Base-by-base conservation (phyloP, 1,140 invertebrate genomes). In the Drosophila nebulosa region DNA sequence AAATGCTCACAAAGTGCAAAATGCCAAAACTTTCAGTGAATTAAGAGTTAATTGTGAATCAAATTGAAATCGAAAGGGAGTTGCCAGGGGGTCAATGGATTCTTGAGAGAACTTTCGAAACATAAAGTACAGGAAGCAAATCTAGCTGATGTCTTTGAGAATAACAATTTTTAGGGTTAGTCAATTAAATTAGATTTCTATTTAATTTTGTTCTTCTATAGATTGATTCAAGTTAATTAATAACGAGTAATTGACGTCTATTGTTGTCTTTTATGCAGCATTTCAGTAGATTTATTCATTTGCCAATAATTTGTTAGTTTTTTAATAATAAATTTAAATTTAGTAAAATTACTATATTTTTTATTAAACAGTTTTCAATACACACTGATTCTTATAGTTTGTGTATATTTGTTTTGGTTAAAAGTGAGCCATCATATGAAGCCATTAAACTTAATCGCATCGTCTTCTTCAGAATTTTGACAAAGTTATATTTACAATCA, bases 31-130 rank as follows among this genome's bases (percentile, higher is more conserved):
- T 62, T 66, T 30, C 58, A 35, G 22, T 36, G 30, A 86, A 68
- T 56, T 70, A 39, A 67, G 58, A 32, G 16, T 46, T 46, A 46
- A 46, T 46, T 73, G 69, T 27, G 27, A 55, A 12, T 2, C 14
- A 16, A 83, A 67, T 50, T 69, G 35, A 79, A 77, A 73, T 55
- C 56, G 62, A 84, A 84, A 85, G 61, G 57, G 39, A 53, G 27
- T 63, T 30, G 26, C 3, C 64, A 57, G 2, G 62, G 62, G 63
- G 71, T 78, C 81, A 88, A 69, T 81, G 74, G 18, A 69, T 77
- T 74, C 58, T 46, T 57, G 26, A 9, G 35, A 59, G 27, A 64
- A 68, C 30, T 56, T 52, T 22, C 46, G 42, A 55, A 39, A 69
- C 22, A 63, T 10, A 27, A 12, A 9, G 30, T 6, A 67, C 16